Conservation (phyloP, 2,888 invertebrate species). For the Brassicogethes aeneus region DNA sequence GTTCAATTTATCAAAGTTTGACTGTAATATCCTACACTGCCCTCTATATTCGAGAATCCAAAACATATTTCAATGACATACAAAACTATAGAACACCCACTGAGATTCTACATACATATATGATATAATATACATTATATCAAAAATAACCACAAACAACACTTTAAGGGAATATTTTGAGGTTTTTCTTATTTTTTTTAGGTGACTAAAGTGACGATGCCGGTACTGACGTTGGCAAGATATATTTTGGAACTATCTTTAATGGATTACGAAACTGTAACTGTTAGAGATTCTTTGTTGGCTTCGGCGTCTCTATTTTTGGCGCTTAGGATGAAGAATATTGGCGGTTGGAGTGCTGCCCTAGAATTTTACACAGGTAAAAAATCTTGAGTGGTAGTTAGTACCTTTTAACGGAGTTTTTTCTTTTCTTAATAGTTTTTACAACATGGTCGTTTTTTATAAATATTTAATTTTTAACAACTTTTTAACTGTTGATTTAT, state of each 20-base stretch:
- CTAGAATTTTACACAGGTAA: constrained; percentile 69
- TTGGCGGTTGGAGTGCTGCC: constrained; percentile 64
- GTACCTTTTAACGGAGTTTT: too few species aligned
- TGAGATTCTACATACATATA: too few species aligned
- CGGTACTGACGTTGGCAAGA: constrained; percentile 84
- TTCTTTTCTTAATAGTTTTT: too few species aligned
- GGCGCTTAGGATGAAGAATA: constrained; percentile 77
- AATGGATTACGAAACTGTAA: constrained; percentile 80
- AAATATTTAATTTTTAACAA: not conserved
- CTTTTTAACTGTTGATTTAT: too few species aligned
- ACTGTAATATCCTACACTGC: too few species aligned
- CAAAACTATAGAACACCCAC: too few species aligned
- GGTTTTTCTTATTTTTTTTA: constrained; percentile 37
- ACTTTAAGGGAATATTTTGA: too few species aligned
- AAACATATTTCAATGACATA: too few species aligned
- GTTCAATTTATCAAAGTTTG: too few species aligned
- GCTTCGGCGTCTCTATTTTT: constrained; percentile 83
- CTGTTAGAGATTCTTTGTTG: constrained; percentile 76
- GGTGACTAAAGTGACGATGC: constrained; percentile 83
- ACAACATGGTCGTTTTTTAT: too few species aligned
- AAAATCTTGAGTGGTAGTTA: constrained; percentile 2
- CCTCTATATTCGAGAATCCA: too few species aligned
- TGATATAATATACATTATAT: not conserved
- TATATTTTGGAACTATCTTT: constrained; percentile 89
- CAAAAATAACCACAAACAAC: too few species aligned